Evolutionary conservation across 2,113 vertebrate species (phyloP), one percentile per base, ranked within the genome.

Genomic region (Pseudolaguvia tuberculata): DNA sequence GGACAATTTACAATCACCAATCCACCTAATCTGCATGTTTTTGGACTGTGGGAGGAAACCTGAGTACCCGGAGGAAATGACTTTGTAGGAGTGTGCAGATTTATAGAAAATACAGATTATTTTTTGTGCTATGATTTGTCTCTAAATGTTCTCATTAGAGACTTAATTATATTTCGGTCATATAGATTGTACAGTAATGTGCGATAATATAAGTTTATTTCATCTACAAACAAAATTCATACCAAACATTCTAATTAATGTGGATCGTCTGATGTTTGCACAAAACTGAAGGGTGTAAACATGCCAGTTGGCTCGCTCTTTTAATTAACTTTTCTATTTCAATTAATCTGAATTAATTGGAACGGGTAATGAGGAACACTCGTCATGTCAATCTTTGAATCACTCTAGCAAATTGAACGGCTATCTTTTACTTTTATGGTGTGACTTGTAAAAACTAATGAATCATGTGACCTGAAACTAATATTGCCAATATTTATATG

Each of bases 71-170:
- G 6, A 35, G 31, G 31, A 35, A 35, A 35, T 6, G 7, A 18
- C 62, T 17, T 3, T 21, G 39, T 25, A 47, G 15, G 21, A 14
- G 6, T 63, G 11, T 11, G 3, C 63, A 29, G 23, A 29, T 67
- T 1, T 29, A 50, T 67, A 7, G 14, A 15, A 23, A 66, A 48
- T 65, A 14, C 61, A 48, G 8, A 15, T 27, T 66, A 50, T 48
- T 66, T 27, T 50, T 82, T 80, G 69, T 67, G 70, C n/a, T n/a
- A n/a, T n/a, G n/a, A n/a, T n/a, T 62, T 75, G 81, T 83, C 82
- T 75, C n/a, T n/a, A n/a, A n/a, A n/a, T n/a, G 78, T 62, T 84
- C 84, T 84, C 79, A 85, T 90, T 86, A 85, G 84, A 84, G n/a
- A n/a, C n/a, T n/a, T n/a, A n/a, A n/a, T 84, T 80, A 59, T 67